phyloP scores from a whole-genome alignment of 2,797 vertebrate genomes.

The Clarias fuscus region DNA sequence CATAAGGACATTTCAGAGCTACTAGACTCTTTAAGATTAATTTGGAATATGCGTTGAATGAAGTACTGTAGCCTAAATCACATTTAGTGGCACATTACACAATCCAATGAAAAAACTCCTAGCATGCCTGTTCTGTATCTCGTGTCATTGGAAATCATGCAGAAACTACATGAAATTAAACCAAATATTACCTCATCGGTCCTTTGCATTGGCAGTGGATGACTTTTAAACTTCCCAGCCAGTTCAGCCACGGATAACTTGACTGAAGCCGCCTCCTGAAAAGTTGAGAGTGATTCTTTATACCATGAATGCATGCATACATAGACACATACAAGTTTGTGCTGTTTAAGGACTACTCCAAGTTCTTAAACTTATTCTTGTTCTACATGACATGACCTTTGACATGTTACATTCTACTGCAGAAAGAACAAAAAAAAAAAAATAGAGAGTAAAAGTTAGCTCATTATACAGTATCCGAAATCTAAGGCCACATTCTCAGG shows the following conservation, averaged over 20 bases:
- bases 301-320: not conserved
- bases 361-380: not conserved
- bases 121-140: not conserved
- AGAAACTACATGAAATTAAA: not conserved
- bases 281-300: not conserved
- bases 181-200: constrained; percentile 75
- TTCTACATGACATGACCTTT: not conserved
- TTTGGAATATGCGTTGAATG: not conserved
- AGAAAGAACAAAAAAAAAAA: not conserved
- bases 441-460: too few species aligned
- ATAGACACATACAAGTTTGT: not conserved
- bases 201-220: constrained; percentile 69
- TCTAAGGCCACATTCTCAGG: not conserved
- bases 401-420: not conserved
- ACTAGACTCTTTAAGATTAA: not conserved
- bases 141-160: not conserved
- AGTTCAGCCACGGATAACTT: constrained; percentile 88
- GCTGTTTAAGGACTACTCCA: not conserved
- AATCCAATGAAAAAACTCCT: not conserved
- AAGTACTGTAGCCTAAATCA: not conserved
- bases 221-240: constrained; percentile 86
- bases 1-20: not conserved
- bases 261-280: constrained; percentile 71
- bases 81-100: not conserved
- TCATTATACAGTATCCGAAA: not conserved